Base-by-base conservation (phyloP, 2,113 vertebrate species). In the Alexandromys fortis region DNA sequence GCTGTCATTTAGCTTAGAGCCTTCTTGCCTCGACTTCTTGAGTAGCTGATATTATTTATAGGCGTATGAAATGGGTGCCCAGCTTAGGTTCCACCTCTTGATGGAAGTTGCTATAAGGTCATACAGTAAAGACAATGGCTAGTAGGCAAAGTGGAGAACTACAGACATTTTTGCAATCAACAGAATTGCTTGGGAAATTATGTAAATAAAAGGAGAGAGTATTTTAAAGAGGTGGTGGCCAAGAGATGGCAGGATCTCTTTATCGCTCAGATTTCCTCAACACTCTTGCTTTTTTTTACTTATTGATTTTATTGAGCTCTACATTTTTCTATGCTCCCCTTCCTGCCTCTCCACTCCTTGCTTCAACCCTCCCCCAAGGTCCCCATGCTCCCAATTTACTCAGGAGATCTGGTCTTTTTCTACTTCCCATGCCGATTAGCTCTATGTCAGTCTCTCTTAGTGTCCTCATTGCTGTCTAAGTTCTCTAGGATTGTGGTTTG, bases 141-240 rank as follows among this genome's bases (percentile, higher is more conserved):
- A 91, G 81, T 92, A 22, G 24, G 16, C 12, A 86, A 75, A 92
- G 30, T 78, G 26, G 58, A 55, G 13, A 75, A 79, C 21, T 76
- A 3, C 86, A 89, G 55, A 28, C 7, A 68, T 75, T 94, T 94
- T 89, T 86, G 24, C 28, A 78, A 67, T 24, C 55, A 70, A 86
- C 5, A 86, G n/a, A 93, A 14, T 55, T 11, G 78, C 42, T 67
- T 91, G 30, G 70, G 7, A 87, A 90, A 90, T 92, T 93, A 89
- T 75, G 73, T 86, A 93, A 90, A 86, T 89, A 82, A 90, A 38
- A 86, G 67, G 63, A 94, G n/a, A 33, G 42, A 42, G 22, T 45
- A 10, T 58, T 49, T 67, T 91, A 76, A 30, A 94, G 28, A 94
- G 38, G 10, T 65, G 35, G 47, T 94, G 61, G 28, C 81, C 55